Percentiles rank a stretch among this genome's conserved stretches.
These are phyloP conservation scores for Callionymus lyra DNA, from an alignment of 2,113 vertebrate genomes.

Conservation along the genomic window DNA sequence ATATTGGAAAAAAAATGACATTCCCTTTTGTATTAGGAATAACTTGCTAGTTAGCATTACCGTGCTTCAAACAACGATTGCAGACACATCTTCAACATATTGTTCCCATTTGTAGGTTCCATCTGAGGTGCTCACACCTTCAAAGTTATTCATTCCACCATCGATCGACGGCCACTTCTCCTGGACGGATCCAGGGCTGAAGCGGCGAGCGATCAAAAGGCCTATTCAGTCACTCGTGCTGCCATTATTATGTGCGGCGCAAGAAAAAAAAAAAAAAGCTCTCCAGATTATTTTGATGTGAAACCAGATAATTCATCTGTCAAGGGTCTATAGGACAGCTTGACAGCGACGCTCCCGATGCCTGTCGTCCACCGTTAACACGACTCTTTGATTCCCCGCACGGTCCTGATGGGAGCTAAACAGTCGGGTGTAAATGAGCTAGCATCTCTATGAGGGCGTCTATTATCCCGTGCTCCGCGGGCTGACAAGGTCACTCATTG, in stretches of 20 bases:
- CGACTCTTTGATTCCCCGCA: constrained; percentile 73
- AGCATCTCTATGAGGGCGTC: constrained; percentile 63
- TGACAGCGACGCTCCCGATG: constrained; percentile 67
- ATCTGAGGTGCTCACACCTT: constrained; percentile 39
- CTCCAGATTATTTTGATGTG: constrained; percentile 66
- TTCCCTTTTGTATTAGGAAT: too few relatives aligned
- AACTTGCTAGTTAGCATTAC: too few relatives aligned
- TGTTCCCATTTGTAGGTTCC: constrained; percentile 45
- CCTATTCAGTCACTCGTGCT: constrained; percentile 48
- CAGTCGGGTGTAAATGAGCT: constrained; percentile 91
- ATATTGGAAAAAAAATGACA: too few relatives aligned
- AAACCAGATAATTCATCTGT: constrained; percentile 68
- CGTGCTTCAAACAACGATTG: too few relatives aligned
- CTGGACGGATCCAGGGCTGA: constrained; percentile 22
- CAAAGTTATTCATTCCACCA: constrained; percentile 11
- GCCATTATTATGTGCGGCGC: constrained; percentile 45
- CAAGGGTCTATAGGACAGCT: constrained; percentile 53
- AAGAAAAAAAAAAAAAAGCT: constrained; percentile 55
- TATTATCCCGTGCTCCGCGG: constrained; percentile 77
- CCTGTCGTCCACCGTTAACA: constrained; percentile 76
- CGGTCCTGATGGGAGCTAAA: constrained; percentile 79
- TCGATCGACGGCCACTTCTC: too few relatives aligned
- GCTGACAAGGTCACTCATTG: constrained; percentile 83
- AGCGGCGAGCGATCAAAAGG: constrained; percentile 49
- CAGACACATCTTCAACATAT: too few relatives aligned